Percentiles rank a stretch among this genome's conserved stretches.
Conservation (phyloP, 2,888 invertebrate species). For the Idaea straminata region DNA sequence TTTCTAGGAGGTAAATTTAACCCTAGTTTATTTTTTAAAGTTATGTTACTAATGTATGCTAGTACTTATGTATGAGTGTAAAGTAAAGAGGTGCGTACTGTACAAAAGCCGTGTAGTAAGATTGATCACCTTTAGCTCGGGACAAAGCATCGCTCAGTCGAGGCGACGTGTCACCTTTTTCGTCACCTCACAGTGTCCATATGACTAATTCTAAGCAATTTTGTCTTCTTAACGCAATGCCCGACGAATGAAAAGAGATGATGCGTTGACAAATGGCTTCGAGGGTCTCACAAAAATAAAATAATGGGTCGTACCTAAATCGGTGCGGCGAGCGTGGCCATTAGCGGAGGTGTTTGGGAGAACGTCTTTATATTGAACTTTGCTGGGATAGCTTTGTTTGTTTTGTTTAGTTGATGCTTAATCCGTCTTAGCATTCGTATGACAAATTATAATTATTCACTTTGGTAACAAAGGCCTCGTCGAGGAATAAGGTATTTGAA, state of each 20-base stretch:
- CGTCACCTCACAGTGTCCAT: slow-evolving; percentile 75
- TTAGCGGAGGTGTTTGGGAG: slow-evolving; percentile 79
- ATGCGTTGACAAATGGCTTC: slow-evolving; percentile 76
- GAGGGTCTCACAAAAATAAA: slow-evolving; percentile 77
- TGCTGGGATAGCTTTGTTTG: slow-evolving; percentile 76
- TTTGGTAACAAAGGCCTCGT: slow-evolving; percentile 59
- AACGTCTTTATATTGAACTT: slow-evolving; percentile 75
- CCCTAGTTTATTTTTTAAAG: slow-evolving; percentile 17
- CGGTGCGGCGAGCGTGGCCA: slow-evolving; percentile 67
- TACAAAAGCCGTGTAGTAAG: slow-evolving; percentile 62
- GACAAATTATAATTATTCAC: slow-evolving; percentile 73
- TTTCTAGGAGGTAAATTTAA: slow-evolving; percentile 89
- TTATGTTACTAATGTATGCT: slow-evolving; percentile 29
- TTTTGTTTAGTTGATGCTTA: slow-evolving; percentile 74
- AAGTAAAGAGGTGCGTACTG: slow-evolving; percentile 55
- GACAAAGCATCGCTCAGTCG: slow-evolving; percentile 45
- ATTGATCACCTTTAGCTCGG: slow-evolving; percentile 66
- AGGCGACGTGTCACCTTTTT: slow-evolving; percentile 75
- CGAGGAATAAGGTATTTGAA: background rate
- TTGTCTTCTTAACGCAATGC: slow-evolving; percentile 71
- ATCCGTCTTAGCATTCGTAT: slow-evolving; percentile 72
- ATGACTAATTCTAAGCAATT: slow-evolving; percentile 76
- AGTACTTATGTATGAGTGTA: slow-evolving; percentile 46
- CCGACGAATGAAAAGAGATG: slow-evolving; percentile 74
- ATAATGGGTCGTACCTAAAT: slow-evolving; percentile 77